These are phyloP conservation scores for Cyphomyrus discorhynchus DNA, from an alignment of 2,113 vertebrate genomes.

Conservation along the genomic window DNA sequence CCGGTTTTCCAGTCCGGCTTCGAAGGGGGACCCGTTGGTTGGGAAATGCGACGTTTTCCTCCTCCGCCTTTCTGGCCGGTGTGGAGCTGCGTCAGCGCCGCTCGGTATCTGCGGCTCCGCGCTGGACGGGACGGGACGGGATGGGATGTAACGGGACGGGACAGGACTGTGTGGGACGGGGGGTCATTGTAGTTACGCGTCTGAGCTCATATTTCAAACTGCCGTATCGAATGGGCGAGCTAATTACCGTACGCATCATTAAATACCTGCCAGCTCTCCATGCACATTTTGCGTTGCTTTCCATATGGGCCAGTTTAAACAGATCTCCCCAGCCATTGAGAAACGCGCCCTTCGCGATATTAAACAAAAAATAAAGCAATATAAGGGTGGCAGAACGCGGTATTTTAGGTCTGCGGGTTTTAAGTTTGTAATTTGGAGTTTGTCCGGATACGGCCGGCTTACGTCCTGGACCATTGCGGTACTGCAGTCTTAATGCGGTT, in stretches of 20 bases:
- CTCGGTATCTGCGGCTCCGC: neutral
- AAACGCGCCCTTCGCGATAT: neutral
- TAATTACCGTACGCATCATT: neutral
- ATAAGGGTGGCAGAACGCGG: neutral
- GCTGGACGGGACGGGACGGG: too few relatives aligned
- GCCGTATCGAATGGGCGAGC: neutral
- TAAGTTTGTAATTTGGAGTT: neutral
- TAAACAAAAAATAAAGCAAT: neutral
- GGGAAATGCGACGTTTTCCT: neutral
- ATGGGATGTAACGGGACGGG: neutral
- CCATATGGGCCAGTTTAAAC: neutral
- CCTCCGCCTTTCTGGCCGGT: neutral
- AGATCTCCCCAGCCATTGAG: neutral
- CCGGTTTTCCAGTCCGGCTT: neutral
- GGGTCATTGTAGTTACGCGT: neutral
- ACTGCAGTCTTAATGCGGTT: slow-evolving; percentile 43
- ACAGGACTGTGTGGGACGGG: neutral
- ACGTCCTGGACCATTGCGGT: slow-evolving; percentile 21
- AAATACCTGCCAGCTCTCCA: neutral
- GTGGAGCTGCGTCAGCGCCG: neutral
- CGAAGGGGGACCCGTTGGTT: too few relatives aligned
- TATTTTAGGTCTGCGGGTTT: neutral
- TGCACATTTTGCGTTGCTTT: too few relatives aligned
- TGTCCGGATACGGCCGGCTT: neutral
- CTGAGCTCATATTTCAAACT: neutral